phyloP scores from a whole-genome alignment of 2,797 vertebrate species.

The Gymnoscopelus microlampas region DNA sequence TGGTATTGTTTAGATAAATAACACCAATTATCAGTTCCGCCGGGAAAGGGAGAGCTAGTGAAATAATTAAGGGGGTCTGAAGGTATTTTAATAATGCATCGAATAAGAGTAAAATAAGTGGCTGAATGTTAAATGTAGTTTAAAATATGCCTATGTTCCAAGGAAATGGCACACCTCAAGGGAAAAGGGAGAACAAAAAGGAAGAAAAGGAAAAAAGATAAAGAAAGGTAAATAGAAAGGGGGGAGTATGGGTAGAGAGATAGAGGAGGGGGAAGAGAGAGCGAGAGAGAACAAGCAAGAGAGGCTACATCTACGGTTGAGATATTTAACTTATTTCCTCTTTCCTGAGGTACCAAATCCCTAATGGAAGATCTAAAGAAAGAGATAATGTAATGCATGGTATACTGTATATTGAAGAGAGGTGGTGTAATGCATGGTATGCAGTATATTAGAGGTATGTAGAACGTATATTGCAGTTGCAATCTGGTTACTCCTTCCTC shows the following conservation, averaged over 20 bases:
- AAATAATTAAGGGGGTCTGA: slow-evolving; percentile 73
- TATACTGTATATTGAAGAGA: slow-evolving; percentile 24
- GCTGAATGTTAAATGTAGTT: slow-evolving; percentile 74
- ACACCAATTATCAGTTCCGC: slow-evolving; percentile 77
- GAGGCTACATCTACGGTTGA: slow-evolving; percentile 56
- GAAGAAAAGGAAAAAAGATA: neutral
- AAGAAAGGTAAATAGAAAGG: neutral
- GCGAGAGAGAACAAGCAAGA: slow-evolving; percentile 27
- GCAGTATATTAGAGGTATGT: slow-evolving; percentile 1
- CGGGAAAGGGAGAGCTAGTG: slow-evolving; percentile 52
- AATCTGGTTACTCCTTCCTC: slow-evolving; percentile 47
- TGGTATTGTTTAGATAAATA: slow-evolving; percentile 83
- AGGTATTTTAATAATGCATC: slow-evolving; percentile 75
- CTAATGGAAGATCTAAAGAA: slow-evolving; percentile 47
- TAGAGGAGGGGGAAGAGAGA: slow-evolving; percentile 19
- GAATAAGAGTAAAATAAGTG: slow-evolving; percentile 63
- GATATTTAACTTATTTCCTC: slow-evolving; percentile 71
- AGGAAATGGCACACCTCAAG: slow-evolving; percentile 68
- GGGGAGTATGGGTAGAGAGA: neutral
- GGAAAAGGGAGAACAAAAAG: slow-evolving; percentile 27
- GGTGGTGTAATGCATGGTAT: slow-evolving; percentile 32
- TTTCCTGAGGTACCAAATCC: slow-evolving; percentile 40
- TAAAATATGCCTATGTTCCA: slow-evolving; percentile 62
- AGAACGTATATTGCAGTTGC: slow-evolving; percentile 35
- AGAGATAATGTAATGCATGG: slow-evolving; percentile 35